Conservation (phyloP, 1,140 invertebrate genomes). For the Meloidogyne hapla region DNA sequence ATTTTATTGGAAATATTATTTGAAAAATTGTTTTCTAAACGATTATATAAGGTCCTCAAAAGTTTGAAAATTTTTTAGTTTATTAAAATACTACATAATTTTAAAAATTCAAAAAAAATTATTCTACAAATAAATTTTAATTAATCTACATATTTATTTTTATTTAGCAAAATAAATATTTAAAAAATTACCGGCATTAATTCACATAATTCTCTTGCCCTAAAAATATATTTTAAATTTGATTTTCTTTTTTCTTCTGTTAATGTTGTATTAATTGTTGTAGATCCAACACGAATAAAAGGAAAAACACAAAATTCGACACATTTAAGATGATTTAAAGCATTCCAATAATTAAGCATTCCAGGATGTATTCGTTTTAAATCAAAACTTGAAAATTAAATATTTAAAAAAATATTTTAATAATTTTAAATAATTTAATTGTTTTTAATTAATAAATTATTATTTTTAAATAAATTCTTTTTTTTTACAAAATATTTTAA, state of each 20-base stretch:
- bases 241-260: neutral
- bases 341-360: slow-evolving; percentile 15
- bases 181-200: neutral
- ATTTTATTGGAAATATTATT: too few species aligned
- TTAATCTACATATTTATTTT: too few species aligned
- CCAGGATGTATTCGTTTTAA: slow-evolving; percentile 23
- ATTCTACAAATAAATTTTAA: too few species aligned
- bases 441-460: too few species aligned
- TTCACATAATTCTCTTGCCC: slow-evolving; percentile 26
- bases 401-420: neutral
- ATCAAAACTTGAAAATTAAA: slow-evolving; percentile 11
- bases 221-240: slow-evolving; percentile 11
- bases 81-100: too few species aligned
- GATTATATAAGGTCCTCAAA: too few species aligned
- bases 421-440: too few species aligned
- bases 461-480: neutral
- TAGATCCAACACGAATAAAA: slow-evolving; percentile 26
- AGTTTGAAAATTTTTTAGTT: too few species aligned
- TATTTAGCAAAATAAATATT: too few species aligned
- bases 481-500: too few species aligned
- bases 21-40: too few species aligned
- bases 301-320: slow-evolving; percentile 31
- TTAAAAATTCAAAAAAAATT: too few species aligned
- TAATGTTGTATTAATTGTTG: neutral
- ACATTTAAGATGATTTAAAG: slow-evolving; percentile 16